Percentiles rank a stretch among this genome's conserved stretches.
Evolutionary conservation across 2,113 vertebrate genomes (phyloP).

Genomic region (Desmodus rotundus): DNA sequence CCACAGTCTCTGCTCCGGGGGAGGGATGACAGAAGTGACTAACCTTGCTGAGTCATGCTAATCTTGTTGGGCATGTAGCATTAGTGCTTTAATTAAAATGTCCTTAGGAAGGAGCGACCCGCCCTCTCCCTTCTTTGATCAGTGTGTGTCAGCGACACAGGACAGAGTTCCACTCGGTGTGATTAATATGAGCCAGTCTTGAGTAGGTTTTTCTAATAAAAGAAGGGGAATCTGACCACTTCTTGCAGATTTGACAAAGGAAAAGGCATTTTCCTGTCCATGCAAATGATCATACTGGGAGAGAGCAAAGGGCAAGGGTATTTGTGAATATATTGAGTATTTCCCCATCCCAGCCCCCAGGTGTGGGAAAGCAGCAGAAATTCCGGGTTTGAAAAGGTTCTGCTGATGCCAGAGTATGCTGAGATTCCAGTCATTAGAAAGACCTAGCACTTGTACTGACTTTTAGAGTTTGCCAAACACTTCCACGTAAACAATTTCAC

Average conservation of each 20-base stretch:
- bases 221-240: not conserved
- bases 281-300: not conserved
- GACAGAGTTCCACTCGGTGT: not conserved
- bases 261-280: conserved; percentile 6
- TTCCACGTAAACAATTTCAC: not conserved
- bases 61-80: not conserved
- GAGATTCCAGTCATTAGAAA: not conserved
- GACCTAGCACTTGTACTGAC: not conserved
- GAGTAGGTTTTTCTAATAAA: not conserved
- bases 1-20: not conserved
- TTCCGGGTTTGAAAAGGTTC: not conserved
- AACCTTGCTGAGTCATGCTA: conserved; percentile 26
- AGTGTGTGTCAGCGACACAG: not conserved
- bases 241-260: not conserved
- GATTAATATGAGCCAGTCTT: not conserved
- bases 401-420: not conserved
- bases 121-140: not conserved
- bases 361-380: not conserved
- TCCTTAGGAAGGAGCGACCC: conserved; percentile 6
- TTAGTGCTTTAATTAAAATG: conserved; percentile 41
- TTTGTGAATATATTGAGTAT: not conserved
- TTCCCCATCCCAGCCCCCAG: not conserved
- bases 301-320: not conserved
- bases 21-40: not conserved
- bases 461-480: not conserved